Evolutionary conservation across 2,797 vertebrate species (phyloP).

Genomic region (Bradypus variegatus): DNA sequence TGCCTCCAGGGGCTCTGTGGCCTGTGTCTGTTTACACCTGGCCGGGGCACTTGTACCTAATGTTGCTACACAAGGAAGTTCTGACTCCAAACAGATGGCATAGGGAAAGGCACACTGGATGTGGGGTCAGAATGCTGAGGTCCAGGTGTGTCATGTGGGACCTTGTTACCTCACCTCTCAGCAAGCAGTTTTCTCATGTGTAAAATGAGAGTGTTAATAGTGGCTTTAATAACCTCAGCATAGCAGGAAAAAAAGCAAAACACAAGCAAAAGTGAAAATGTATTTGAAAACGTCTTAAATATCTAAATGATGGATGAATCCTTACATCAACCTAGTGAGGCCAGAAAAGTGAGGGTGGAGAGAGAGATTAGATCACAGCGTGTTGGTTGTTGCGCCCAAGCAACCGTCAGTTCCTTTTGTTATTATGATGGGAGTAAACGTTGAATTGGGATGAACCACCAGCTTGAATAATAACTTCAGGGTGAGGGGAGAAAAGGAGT

Average conservation of each 20-base stretch:
- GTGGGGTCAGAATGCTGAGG: background rate
- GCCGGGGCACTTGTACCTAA: background rate
- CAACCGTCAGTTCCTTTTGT: background rate
- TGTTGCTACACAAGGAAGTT: background rate
- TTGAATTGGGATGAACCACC: background rate
- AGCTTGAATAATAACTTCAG: background rate
- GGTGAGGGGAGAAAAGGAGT: background rate
- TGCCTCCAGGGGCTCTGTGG: background rate
- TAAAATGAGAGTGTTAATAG: background rate
- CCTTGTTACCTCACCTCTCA: accelerated
- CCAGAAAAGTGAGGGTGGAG: no score
- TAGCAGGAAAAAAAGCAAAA: background rate
- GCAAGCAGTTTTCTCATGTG: background rate
- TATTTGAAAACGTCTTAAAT: background rate
- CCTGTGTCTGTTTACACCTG: background rate
- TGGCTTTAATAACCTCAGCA: background rate
- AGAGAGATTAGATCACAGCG: background rate
- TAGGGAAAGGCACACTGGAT: background rate
- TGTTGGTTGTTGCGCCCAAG: background rate
- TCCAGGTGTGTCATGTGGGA: background rate
- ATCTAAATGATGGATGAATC: background rate
- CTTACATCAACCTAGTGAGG: background rate
- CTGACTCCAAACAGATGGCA: background rate
- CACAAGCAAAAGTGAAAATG: background rate
- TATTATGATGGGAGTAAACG: background rate